Evolutionary conservation across 2,113 vertebrate species (phyloP).

Genomic region (Nerophis lumbriciformis): DNA sequence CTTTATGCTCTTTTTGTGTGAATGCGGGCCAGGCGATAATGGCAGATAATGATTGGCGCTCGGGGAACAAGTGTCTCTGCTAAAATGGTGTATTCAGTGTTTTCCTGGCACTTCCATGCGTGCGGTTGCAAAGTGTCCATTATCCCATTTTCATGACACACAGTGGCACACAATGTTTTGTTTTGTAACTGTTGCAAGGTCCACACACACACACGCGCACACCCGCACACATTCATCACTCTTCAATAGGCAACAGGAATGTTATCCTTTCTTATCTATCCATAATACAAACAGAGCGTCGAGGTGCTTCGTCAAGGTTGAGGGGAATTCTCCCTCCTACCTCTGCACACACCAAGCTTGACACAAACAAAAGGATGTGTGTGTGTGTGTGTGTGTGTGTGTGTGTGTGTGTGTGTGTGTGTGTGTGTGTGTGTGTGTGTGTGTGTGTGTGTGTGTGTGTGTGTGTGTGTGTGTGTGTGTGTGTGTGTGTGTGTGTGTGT

Average conservation of each 20-base stretch:
- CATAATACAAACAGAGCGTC: conserved; percentile 39
- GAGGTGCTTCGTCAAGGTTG: conserved; percentile 54
- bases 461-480: conserved; percentile 1
- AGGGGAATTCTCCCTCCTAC: conserved; percentile 20
- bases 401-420: conserved; percentile 28
- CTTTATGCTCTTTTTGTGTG: not conserved
- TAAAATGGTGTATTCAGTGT: not conserved
- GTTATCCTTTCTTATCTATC: conserved; percentile 53
- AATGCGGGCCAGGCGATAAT: conserved; percentile 13
- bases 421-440: conserved; percentile 31
- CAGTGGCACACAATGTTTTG: too few species aligned
- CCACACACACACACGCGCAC: not conserved
- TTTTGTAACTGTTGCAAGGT: not conserved
- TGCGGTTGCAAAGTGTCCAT: not conserved
- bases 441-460: conserved; percentile 29
- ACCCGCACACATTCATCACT: conserved; percentile 22
- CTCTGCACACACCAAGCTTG: conserved; percentile 12
- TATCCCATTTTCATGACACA: not conserved
- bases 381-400: conserved; percentile 30
- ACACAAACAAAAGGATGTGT: conserved; percentile 48
- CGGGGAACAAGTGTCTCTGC: not conserved
- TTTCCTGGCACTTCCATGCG: too few species aligned
- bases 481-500: conserved; percentile 27
- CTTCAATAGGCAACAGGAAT: conserved; percentile 44
- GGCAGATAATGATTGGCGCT: conserved; percentile 24